These are phyloP conservation scores for Ormyrus rosae DNA, from an alignment of 2,888 invertebrate species.

Conservation along the genomic window DNA sequence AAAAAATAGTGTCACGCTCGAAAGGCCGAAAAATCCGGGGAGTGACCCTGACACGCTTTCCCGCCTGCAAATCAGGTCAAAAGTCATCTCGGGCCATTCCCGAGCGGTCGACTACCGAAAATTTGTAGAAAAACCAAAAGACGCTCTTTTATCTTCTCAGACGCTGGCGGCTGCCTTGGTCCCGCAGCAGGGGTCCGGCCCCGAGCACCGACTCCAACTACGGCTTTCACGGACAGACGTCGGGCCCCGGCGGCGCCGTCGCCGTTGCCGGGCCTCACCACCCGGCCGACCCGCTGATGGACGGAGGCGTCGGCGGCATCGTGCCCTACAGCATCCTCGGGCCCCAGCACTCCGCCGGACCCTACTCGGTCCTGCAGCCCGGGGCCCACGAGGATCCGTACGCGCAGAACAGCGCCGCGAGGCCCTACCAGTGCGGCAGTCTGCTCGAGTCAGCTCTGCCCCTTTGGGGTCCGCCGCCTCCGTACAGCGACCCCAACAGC, in stretches of 20 bases:
- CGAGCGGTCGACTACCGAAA: not conserved
- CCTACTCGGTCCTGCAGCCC: conserved; percentile 68
- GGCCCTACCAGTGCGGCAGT: conserved; percentile 65
- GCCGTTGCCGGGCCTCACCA: conserved; percentile 57
- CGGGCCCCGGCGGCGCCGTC: conserved; percentile 61
- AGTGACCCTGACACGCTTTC: conserved; percentile 39
- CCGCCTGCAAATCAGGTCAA: not conserved
- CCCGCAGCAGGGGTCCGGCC: conserved; percentile 72
- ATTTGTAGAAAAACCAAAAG: not conserved
- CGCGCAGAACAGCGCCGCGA: conserved; percentile 54
- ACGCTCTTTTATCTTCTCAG: conserved; percentile 57
- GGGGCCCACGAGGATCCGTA: conserved; percentile 36
- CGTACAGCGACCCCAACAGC: conserved; percentile 89
- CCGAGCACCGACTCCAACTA: conserved; percentile 85
- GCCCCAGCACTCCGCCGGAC: conserved; percentile 63
- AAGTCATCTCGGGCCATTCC: not conserved
- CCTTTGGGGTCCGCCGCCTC: conserved; percentile 92
- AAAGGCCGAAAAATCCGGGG: not conserved
- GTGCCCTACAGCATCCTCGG: conserved; percentile 80
- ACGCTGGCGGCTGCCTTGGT: conserved; percentile 76
- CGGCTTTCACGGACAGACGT: conserved; percentile 76
- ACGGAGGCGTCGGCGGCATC: conserved; percentile 75
- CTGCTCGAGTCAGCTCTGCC: conserved; percentile 71
- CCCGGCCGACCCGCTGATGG: conserved; percentile 66
- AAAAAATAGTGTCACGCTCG: conserved; percentile 25